Percentiles rank a stretch among this genome's conserved stretches.
Evolutionary conservation across 2,888 invertebrate species (phyloP).

Genomic region (Cryptophagus acutangulus): DNA sequence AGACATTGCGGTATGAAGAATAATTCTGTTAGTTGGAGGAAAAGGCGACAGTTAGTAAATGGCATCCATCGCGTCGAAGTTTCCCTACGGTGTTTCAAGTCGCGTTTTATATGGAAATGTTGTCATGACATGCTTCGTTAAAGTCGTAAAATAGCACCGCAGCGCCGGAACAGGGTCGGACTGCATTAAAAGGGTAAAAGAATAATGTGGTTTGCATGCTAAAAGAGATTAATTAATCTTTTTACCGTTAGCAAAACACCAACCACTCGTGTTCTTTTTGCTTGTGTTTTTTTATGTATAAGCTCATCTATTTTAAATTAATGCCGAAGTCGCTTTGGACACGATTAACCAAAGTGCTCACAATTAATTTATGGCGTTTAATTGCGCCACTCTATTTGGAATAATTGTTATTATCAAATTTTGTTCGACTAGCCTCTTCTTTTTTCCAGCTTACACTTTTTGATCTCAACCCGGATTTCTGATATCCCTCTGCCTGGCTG

Average conservation of each 20-base stretch:
- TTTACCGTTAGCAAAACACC: constrained; percentile 41
- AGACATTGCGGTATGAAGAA: constrained; percentile 34
- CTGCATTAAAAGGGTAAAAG: constrained; percentile 44
- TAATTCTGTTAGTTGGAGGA: constrained; percentile 30
- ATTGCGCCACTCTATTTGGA: too few relatives aligned
- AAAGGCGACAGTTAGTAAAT: constrained; percentile 40
- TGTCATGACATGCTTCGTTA: constrained; percentile 46
- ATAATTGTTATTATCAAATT: too few relatives aligned
- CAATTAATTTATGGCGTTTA: constrained; percentile 3
- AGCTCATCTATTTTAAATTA: constrained; percentile 28
- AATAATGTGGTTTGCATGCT: constrained; percentile 46
- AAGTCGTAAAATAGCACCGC: constrained; percentile 45
- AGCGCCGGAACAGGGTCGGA: constrained; percentile 41
- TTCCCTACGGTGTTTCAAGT: constrained; percentile 32
- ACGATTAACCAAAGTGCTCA: constrained; percentile 1
- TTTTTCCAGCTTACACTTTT: too few relatives aligned
- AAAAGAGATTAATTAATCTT: constrained; percentile 45
- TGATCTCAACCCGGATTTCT: too few relatives aligned
- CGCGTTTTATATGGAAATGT: constrained; percentile 39
- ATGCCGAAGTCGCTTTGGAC: constrained; percentile 20
- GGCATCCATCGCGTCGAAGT: constrained; percentile 39
- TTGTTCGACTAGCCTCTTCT: too few relatives aligned
- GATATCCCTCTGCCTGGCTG: too few relatives aligned
- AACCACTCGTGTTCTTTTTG: constrained; percentile 32
- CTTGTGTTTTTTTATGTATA: constrained; percentile 13